A percentile compares a stretch with the other conserved stretches of the same genome.
These are phyloP conservation scores for Prunella strophiata DNA, from an alignment of 2,797 vertebrate genomes.

Conservation along the genomic window DNA sequence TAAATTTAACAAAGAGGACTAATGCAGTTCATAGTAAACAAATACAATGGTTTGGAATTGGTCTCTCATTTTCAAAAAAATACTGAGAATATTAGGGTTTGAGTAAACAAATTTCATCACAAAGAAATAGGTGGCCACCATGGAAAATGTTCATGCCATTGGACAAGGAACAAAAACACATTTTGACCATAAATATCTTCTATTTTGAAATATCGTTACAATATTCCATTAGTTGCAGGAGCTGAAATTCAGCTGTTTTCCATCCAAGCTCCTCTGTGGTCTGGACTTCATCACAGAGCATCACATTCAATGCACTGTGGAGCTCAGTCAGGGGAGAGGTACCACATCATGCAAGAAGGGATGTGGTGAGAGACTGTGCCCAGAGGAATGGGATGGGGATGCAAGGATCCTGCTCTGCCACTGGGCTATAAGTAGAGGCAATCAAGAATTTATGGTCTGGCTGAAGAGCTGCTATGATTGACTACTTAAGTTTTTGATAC, in stretches of 20 bases:
- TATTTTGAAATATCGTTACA: slow-evolving; percentile 26
- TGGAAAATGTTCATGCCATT: slow-evolving; percentile 9
- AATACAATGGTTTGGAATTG: neutral
- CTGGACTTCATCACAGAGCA: neutral
- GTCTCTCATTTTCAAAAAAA: neutral
- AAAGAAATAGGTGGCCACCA: neutral
- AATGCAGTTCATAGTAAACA: neutral
- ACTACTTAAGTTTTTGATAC: neutral
- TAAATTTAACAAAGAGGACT: neutral
- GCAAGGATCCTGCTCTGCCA: neutral
- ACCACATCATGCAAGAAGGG: rapidly evolving
- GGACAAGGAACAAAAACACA: slow-evolving; percentile 3
- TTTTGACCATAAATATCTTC: slow-evolving; percentile 47
- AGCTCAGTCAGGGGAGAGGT: neutral
- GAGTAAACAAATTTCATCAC: slow-evolving; percentile 12
- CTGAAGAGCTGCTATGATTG: neutral
- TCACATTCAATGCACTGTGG: neutral
- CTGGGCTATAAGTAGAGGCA: neutral
- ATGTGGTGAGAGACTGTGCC: neutral
- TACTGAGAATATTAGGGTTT: neutral
- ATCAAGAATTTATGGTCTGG: neutral
- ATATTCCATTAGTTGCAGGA: neutral
- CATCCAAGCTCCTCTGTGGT: neutral
- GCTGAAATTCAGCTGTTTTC: slow-evolving; percentile 23
- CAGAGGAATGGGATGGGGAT: neutral